Base-by-base conservation (phyloP, 2,797 vertebrate genomes). In the Lacerta bilineata region DNA sequence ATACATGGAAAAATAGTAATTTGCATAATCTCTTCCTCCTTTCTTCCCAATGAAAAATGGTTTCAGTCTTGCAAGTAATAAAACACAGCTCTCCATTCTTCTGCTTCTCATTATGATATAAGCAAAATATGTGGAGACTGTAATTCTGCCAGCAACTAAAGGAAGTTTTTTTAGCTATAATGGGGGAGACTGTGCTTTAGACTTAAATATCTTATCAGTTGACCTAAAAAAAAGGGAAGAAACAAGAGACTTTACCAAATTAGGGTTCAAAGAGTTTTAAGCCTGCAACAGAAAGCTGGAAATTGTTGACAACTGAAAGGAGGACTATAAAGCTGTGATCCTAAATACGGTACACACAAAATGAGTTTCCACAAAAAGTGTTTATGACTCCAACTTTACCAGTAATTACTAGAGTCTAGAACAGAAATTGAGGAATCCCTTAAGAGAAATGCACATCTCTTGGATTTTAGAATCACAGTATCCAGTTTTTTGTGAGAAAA, bases 381-480 rank as follows among this genome's bases (percentile, higher is more conserved):
- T 72, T 80, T 71, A 80, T 55, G 43, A 27, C 10, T 78, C 13
- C 18, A 66, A 27, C 10, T 76, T 50, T 64, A 17, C 43, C 36
- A 81, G 18, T 7, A 76, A 33, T 79, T 80, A 55, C 33, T 79
- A 33, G 23, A 64, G 23, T 61, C n/a, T 55, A 43, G 69, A 10
- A 81, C 27, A 80, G 69, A 81, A 61, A 81, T 59, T 7, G n/a
- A 74, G 9, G 7, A 75, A n/a, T 23, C 17, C 8, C 39, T 81
- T 61, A 10, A 33, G 39, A 39, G 33, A 80, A 79, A 55, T 86
- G 10, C 29, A 78, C 18, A 33, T n/a, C 36, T 11, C 17, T 23
- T 72, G 25, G 79, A n/a, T 74, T 82, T 33, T 82, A 81, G 29
- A n/a, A 82, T 75, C 17, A 75, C 29, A 82, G 55, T 1, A 87